Base-by-base conservation (phyloP, 2,888 invertebrate species). In the Amaurobius ferox region DNA sequence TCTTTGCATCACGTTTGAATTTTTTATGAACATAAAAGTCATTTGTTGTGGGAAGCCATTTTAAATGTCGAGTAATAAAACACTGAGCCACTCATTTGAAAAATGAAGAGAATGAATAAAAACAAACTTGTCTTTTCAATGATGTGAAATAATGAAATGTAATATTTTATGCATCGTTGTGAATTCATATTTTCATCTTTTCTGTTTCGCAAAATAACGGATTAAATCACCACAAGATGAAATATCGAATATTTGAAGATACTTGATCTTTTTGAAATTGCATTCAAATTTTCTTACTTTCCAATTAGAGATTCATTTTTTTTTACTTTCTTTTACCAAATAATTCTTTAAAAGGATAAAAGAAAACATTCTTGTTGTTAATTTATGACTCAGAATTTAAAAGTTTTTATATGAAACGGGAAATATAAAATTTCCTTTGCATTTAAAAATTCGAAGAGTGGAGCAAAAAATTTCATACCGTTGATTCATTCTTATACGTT, bases 131-230 rank as follows among this genome's bases (percentile, higher is more conserved):
- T 55, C 55, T 55, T 23, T 55, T 55, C 55, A 55, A 55, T 55
- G 55, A 55, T 55, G 55, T 23, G 23, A 55, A n/a, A 55, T 55
- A 55, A 55, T 55, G 55, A 55, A 55, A 55, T 55, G 23, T 23
- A 55, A 55, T 55, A 55, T 55, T 55, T 55, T 55, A 55, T 55
- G 55, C 55, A 55, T 55, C 55, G 55, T 55, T 55, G 23, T 55
- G 11, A n/a, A 55, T 23, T 55, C 55, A n/a, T 23, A 5, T 23
- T 23, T 13, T 23, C 55, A 19, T 5, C 23, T 55, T 55, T 55
- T 55, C 55, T 55, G 7, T 55, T 55, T 55, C 55, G 23, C 23
- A 55, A 55, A 55, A 55, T 55, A 55, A 55, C 23, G 55, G 55
- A 55, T 55, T 55, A 55, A 55, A 55, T 55, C 55, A 23, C 55